Base-by-base conservation (phyloP, 2,888 invertebrate genomes). In the Cataglyphis cursor region DNA sequence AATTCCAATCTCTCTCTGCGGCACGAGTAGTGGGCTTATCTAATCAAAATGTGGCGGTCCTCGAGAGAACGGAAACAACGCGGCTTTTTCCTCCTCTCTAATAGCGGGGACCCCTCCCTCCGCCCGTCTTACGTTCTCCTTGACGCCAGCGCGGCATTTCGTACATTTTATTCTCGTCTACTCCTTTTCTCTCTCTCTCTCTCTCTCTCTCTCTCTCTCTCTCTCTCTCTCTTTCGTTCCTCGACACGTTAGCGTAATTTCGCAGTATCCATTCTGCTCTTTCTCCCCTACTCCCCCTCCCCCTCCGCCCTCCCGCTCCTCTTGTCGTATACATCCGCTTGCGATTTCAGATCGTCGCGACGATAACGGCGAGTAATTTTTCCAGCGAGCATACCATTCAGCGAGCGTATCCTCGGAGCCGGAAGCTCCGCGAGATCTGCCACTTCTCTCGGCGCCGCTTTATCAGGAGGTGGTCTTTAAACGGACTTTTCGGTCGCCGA, bases 21-120 rank as follows among this genome's bases (percentile, higher is more conserved):
- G 87, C 87, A 90, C 89, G 85, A 89, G 86, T 87, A 88, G 90
- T 85, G 89, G 89, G 85, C 85, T 92, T 92, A 92, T 92, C 92
- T 92, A 92, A 92, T 91, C 92, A 91, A 91, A 91, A 88, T 90
- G 87, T 87, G 91, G 89, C 91, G 90, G 89, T 86, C 87, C 44
- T 86, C 90, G 88, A 84, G 88, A 90, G 88, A 90, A 92, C 93
- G 93, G 93, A 94, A 93, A 92, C 91, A 93, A 90, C 91, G 91
- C 86, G 91, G 90, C 91, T 93, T 90, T 89, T 92, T 92, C 90
- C 91, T 92, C 87, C 90, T 90, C 90, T 91, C 90, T 88, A 89
- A 90, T 92, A 89, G 86, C 85, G 84, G 87, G 78, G 38, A 21
- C 85, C 86, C 88, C 85, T 88, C 86, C 88, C 85, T 84, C 89